phyloP scores from a whole-genome alignment of 2,113 vertebrate genomes.

The Solenodon paradoxus region DNA sequence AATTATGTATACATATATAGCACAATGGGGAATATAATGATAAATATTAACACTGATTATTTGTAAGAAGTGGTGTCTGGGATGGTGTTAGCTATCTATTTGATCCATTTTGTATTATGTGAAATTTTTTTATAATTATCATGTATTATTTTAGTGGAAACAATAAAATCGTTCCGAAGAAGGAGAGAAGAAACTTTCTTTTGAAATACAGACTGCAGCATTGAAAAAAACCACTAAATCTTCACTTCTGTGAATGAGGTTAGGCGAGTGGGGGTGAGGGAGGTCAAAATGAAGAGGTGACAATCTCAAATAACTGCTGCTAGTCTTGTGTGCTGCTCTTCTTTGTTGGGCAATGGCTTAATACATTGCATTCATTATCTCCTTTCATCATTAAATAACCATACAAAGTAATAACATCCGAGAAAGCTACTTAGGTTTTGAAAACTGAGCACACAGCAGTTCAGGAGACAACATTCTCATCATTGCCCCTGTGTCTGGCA shows the following conservation, averaged over 20 bases:
- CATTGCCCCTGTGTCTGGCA: neutral
- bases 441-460: neutral
- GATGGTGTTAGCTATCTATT: neutral
- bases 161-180: neutral
- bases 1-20: too few relatives aligned
- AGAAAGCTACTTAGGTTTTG: neutral
- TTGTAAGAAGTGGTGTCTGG: neutral
- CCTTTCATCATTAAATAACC: neutral
- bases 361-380: neutral
- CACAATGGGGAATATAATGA: neutral
- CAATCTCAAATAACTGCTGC: neutral
- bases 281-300: neutral
- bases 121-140: neutral
- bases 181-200: neutral
- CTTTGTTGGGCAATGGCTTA: neutral
- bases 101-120: neutral
- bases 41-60: neutral
- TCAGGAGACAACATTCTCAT: neutral
- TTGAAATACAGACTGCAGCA: neutral
- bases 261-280: neutral
- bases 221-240: neutral
- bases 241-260: neutral
- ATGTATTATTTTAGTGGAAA: neutral
- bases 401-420: neutral
- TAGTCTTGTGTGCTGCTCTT: neutral